Base-by-base conservation (phyloP, 1,140 invertebrate species). In the Acromyrmex charruanus region DNA sequence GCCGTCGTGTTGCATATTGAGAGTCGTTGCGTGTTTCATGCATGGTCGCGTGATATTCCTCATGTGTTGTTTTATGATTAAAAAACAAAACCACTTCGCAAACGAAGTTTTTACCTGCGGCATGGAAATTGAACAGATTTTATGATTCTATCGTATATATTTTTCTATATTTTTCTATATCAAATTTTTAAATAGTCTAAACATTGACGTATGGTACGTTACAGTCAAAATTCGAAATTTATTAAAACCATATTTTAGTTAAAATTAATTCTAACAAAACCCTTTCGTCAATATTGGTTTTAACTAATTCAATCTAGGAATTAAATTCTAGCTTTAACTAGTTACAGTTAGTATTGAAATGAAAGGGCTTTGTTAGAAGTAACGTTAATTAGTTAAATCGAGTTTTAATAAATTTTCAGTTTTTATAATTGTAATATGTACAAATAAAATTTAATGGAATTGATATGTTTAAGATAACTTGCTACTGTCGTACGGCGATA, bases 1-100 rank as follows among this genome's bases (percentile, higher is more conserved):
- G 51, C 51, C 16, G 16, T 44, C 49, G 66, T 58, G 72, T 51
- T 61, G 82, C 72, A 85, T 85, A 66, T 65, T 80, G 51, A 81
- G 61, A 25, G 55, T n/a, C 25, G 6, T 69, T 69, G 28, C 58
- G n/a, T 21, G 51, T n/a, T 85, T 85, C 59, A 59, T 14, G 49
- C 44, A 12, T 10, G 21, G n/a, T 63, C 12, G 49, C 28, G 16
- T 49, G 21, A 44, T 79, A 77, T 77, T 65, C 25, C 25, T 51
- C 6, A 39, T 21, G 7, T 44, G 7, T 28, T 51, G n/a, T 21
- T n/a, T 59, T 31, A 21, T 31, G 31, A 77, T 59, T 7, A 44
- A 49, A 63, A 65, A 65, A 44, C 14, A 18, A 65, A 66, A 66
- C 31, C 9, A 21, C 3, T 21, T 25, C 12, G 58, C 3, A 39